Base-by-base conservation (phyloP, 1,140 invertebrate species). In the Liolophura sinensis region DNA sequence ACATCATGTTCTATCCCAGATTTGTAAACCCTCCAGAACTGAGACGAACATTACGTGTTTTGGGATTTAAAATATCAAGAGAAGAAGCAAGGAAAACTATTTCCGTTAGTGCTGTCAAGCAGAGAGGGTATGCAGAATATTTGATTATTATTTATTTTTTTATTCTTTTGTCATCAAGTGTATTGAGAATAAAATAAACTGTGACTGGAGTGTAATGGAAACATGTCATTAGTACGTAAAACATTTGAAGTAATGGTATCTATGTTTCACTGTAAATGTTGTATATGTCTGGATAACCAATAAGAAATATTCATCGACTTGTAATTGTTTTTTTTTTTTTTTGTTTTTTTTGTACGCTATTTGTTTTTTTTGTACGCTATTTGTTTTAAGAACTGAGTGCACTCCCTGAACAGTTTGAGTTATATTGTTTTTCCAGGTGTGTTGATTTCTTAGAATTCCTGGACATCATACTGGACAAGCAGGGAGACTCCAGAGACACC, bases 371-470 rank as follows among this genome's bases (percentile, higher is more conserved):
- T n/a, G 20, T 4, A 5, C 18, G 27, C 31, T 6, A 27, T 27
- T 24, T 24, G 3, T 54, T 20, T 54, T 54, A 12, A 20, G n/a
- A 3, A 20, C 24, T 54, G n/a, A 12, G 3, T 54, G 12, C 7
- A 54, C 12, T 54, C 24, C 12, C n/a, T 12, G n/a, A 54, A 24
- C 31, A 5, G 31, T 40, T 40, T 40, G 50, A 48, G 46, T 46
- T 20, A 61, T 60, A n/a, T 47, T 54, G 57, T 49, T 57, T 66
- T 73, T 74, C 47, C 59, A 83, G 81, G 46, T 69, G 73, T 52
- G 67, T 82, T 22, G 71, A 78, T 67, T 81, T 84, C 65, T 77
- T 77, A 67, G 81, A 83, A 59, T 84, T 82, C 73, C 63, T 84
- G 18, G 81, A 83, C 62, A 77, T 78, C n/a, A 73, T 84, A 1